Conservation (phyloP, 2,888 invertebrate genomes). For the Nephrotoma guestfalica region DNA sequence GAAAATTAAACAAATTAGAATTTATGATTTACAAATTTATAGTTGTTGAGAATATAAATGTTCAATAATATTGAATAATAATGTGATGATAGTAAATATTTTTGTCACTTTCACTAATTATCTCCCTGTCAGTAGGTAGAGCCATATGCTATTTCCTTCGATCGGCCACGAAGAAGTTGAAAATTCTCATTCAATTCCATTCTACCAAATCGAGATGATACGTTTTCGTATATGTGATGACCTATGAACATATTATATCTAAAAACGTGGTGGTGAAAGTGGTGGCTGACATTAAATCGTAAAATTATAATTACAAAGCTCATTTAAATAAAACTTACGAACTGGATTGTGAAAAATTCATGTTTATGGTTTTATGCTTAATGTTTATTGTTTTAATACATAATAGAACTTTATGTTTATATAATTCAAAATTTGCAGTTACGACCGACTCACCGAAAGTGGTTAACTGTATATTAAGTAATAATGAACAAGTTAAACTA, state of each 20-base stretch:
- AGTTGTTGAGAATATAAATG: not conserved
- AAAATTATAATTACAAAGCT: not conserved
- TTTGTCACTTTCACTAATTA: not conserved
- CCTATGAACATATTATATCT: not conserved
- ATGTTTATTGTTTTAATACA: not conserved
- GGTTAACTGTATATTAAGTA: not conserved
- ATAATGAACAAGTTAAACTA: not conserved
- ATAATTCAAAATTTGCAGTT: not conserved
- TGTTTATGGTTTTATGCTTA: not conserved
- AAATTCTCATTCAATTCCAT: not conserved
- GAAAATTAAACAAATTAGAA: not conserved
- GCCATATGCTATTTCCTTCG: no score
- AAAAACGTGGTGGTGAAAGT: not conserved
- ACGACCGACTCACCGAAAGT: not conserved
- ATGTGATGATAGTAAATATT: not conserved
- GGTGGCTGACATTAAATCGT: not conserved
- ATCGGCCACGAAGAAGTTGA: not conserved
- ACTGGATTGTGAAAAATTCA: not conserved
- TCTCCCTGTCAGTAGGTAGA: no score
- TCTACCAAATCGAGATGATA: not conserved
- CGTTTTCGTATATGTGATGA: not conserved
- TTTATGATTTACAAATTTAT: not conserved
- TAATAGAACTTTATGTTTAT: not conserved
- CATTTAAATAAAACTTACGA: not conserved
- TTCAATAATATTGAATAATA: not conserved